Evolutionary conservation across 1,140 invertebrate genomes (phyloP).

Genomic region (Belonocnema kinseyi): DNA sequence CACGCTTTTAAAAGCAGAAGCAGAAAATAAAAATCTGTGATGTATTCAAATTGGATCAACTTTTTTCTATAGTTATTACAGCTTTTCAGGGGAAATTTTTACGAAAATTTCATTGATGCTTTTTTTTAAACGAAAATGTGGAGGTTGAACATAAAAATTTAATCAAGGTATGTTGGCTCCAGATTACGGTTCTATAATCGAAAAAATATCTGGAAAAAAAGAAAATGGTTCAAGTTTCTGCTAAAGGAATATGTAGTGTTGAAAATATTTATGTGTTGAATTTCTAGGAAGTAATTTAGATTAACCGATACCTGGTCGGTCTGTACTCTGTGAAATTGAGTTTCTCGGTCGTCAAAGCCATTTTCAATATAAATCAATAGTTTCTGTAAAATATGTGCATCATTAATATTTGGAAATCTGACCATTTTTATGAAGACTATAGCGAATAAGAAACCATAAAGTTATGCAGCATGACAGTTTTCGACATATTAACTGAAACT

Average conservation of each 20-base stretch:
- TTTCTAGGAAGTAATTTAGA: constrained; percentile 17
- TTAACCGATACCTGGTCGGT: not conserved
- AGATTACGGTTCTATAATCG: not conserved
- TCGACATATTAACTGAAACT: too few species aligned
- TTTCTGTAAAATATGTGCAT: constrained; percentile 4
- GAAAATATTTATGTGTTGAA: not conserved
- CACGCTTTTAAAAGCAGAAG: too few species aligned
- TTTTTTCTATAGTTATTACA: not conserved
- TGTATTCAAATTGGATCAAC: not conserved
- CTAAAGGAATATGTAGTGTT: not conserved
- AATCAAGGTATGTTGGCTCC: not conserved
- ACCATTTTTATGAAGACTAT: too few species aligned
- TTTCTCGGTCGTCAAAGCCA: constrained; percentile 3
- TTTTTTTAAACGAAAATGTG: not conserved
- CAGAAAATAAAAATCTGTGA: too few species aligned
- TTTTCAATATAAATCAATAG: constrained; percentile 17
- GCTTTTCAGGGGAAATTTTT: not conserved
- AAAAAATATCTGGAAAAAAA: not conserved
- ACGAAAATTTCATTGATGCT: too few species aligned
- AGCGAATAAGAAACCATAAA: too few species aligned
- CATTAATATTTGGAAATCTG: not conserved
- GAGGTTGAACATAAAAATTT: not conserved
- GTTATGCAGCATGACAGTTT: too few species aligned
- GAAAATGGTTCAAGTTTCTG: not conserved
- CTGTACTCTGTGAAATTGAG: constrained; percentile 8